These are phyloP conservation scores for Anadara kagoshimensis DNA, from an alignment of 1,140 invertebrate genomes.

Conservation along the genomic window DNA sequence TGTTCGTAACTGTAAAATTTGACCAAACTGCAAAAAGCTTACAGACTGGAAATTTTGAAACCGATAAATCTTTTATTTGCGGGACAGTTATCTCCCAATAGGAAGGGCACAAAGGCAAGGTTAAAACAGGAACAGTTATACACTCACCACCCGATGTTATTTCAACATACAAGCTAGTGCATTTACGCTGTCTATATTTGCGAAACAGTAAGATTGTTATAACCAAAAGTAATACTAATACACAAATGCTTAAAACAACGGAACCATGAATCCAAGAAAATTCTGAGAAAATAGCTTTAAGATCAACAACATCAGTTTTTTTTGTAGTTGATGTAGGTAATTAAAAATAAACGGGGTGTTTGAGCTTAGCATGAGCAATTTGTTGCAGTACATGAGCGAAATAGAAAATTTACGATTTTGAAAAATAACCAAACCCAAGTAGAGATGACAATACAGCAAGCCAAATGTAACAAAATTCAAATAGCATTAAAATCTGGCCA, in stretches of 20 bases:
- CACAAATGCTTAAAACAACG: constrained; percentile 15
- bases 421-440: constrained; percentile 5
- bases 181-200: background rate
- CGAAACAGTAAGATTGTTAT: background rate
- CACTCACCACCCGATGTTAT: constrained; percentile 18
- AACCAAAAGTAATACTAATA: constrained; percentile 3
- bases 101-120: constrained; percentile 28
- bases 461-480: constrained; percentile 7
- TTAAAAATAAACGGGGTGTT: constrained; percentile 15
- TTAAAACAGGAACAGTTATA: constrained; percentile 7
- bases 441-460: constrained; percentile 5
- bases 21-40: constrained; percentile 7
- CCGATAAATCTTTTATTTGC: background rate
- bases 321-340: background rate
- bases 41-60: background rate
- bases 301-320: background rate
- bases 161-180: constrained; percentile 13
- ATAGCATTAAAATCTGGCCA: constrained; percentile 25
- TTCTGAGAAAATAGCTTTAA: background rate
- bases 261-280: constrained; percentile 27
- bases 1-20: constrained; percentile 8
- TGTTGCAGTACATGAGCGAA: constrained; percentile 27
- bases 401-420: constrained; percentile 13
- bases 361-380: constrained; percentile 13
- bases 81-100: constrained; percentile 5